These are phyloP conservation scores for Emys orbicularis DNA, from an alignment of 2,797 vertebrate species.

Conservation along the genomic window DNA sequence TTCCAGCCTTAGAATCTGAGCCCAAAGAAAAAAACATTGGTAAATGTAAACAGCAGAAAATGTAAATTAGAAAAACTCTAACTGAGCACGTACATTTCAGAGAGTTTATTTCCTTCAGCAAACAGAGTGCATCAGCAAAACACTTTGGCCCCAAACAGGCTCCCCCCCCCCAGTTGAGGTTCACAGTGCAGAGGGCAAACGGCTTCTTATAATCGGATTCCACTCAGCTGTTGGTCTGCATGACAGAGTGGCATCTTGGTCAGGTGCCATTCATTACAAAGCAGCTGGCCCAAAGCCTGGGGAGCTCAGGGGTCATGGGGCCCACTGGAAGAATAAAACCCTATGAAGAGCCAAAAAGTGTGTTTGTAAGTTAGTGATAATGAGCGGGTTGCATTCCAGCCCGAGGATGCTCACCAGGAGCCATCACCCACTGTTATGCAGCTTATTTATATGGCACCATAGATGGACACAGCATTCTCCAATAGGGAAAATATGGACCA, in stretches of 20 bases:
- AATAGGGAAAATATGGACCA: background rate
- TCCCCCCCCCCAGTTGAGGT: background rate
- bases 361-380: background rate
- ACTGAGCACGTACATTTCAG: too few relatives aligned
- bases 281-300: background rate
- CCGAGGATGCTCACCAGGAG: background rate
- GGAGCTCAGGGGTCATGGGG: background rate
- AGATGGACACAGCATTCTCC: background rate
- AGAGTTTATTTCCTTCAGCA: background rate
- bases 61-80: background rate
- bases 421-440: background rate
- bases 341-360: background rate
- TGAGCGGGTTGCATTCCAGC: background rate
- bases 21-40: background rate
- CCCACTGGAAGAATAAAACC: background rate
- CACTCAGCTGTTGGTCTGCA: background rate
- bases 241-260: background rate
- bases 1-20: too few relatives aligned
- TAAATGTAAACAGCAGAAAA: background rate
- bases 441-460: background rate
- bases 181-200: background rate
- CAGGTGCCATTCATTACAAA: background rate
- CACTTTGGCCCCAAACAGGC: background rate
- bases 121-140: background rate
- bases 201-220: background rate